These are phyloP conservation scores for Monochamus saltuarius DNA, from an alignment of 1,140 invertebrate species.

Conservation along the genomic window DNA sequence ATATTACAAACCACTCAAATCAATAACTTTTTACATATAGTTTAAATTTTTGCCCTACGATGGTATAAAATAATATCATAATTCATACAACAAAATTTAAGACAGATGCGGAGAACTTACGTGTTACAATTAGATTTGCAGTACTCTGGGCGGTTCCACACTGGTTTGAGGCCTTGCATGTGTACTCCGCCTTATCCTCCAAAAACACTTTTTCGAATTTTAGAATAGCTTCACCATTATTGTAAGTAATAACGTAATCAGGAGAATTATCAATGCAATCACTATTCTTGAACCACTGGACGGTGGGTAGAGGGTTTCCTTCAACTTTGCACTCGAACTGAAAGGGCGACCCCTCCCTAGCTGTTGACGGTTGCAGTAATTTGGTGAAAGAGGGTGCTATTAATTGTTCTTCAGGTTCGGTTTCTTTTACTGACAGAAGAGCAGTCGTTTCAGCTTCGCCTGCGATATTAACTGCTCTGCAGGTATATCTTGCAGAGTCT, in stretches of 20 bases:
- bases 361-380: constrained; percentile 62
- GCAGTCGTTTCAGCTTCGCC: constrained; percentile 75
- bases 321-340: constrained; percentile 71
- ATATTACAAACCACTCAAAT: too few relatives aligned
- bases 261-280: constrained; percentile 72
- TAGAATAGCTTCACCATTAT: constrained; percentile 64
- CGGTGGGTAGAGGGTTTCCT: constrained; percentile 74
- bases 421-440: constrained; percentile 74
- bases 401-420: constrained; percentile 64
- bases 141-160: constrained; percentile 64
- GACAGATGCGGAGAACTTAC: constrained; percentile 49
- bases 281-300: constrained; percentile 78
- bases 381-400: constrained; percentile 65
- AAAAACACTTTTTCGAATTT: constrained; percentile 61
- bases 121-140: constrained; percentile 57
- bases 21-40: too few relatives aligned
- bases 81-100: neutral
- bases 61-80: too few relatives aligned
- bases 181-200: constrained; percentile 64
- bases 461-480: constrained; percentile 66
- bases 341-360: constrained; percentile 66
- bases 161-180: constrained; percentile 70
- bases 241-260: constrained; percentile 67
- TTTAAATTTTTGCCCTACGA: too few relatives aligned
- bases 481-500: constrained; percentile 78